Conservation (phyloP, 2,113 vertebrate species). For the Ardeotis arabs region DNA sequence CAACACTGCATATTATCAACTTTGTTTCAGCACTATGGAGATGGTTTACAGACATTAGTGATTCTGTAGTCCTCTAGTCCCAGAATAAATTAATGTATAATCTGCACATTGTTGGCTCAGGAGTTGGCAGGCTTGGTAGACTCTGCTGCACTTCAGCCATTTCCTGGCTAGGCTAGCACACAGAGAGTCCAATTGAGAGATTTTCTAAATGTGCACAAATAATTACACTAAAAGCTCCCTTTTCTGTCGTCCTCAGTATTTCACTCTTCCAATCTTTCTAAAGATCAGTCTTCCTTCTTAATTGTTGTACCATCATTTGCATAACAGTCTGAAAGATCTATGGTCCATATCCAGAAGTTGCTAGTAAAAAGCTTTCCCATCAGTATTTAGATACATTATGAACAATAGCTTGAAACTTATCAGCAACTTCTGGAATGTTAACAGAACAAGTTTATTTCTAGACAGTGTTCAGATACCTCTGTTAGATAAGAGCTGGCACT, state of each 20-base stretch:
- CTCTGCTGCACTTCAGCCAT: not conserved
- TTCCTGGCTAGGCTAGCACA: not conserved
- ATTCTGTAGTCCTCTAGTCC: conserved; percentile 5
- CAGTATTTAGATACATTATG: not conserved
- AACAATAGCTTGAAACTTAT: not conserved
- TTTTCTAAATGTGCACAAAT: not conserved
- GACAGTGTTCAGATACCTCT: not conserved
- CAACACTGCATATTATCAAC: not conserved
- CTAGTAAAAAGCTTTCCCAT: not conserved
- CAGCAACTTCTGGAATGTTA: not conserved
- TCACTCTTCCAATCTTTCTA: not conserved
- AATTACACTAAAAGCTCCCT: conserved; percentile 1
- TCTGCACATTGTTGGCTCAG: not conserved
- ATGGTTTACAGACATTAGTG: not conserved
- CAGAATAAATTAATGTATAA: conserved; percentile 35
- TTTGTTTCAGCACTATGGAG: not conserved
- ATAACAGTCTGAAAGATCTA: not conserved
- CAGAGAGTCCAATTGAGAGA: not conserved
- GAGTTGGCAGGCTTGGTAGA: not conserved
- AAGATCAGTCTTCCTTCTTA: not conserved
- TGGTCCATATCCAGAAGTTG: not conserved
- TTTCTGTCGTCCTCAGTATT: not conserved
- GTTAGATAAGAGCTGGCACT: not conserved
- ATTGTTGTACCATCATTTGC: not conserved
- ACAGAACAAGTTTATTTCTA: not conserved